A percentile compares a stretch with the other conserved stretches of the same genome.
Conservation (phyloP, 2,888 invertebrate genomes). For the Junonia oenone region DNA sequence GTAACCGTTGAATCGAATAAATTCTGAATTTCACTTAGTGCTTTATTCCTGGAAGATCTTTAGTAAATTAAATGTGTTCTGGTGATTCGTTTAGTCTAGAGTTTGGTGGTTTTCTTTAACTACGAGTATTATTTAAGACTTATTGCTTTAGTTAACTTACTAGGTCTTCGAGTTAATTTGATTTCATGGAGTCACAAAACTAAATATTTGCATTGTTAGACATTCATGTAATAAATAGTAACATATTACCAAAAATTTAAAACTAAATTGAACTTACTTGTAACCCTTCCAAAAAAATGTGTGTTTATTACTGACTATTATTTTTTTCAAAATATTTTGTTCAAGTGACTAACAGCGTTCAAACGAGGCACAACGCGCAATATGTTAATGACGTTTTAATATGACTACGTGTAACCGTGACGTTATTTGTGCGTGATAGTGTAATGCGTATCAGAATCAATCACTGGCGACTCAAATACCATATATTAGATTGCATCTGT, state of each 20-base stretch:
- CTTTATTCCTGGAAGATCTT: neutral
- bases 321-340: neutral
- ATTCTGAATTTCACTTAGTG: neutral
- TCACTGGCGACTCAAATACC: neutral
- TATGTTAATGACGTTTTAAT: constrained; percentile 34
- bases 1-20: neutral
- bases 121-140: no score
- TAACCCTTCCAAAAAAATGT: no score
- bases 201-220: no score
- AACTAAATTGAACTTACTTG: no score
- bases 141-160: no score
- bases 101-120: neutral
- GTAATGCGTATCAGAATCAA: neutral
- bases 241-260: no score
- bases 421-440: constrained; percentile 9
- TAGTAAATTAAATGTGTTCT: neutral
- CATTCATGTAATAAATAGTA: no score
- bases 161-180: no score
- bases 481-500: no score
- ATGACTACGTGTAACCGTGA: constrained; percentile 10
- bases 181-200: no score
- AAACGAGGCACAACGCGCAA: constrained; percentile 24
- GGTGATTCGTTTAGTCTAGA: neutral
- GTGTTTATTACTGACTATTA: no score
- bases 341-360: constrained; percentile 4